These are phyloP conservation scores for Hofmannophila pseudospretella DNA, from an alignment of 2,888 invertebrate genomes.

Conservation along the genomic window DNA sequence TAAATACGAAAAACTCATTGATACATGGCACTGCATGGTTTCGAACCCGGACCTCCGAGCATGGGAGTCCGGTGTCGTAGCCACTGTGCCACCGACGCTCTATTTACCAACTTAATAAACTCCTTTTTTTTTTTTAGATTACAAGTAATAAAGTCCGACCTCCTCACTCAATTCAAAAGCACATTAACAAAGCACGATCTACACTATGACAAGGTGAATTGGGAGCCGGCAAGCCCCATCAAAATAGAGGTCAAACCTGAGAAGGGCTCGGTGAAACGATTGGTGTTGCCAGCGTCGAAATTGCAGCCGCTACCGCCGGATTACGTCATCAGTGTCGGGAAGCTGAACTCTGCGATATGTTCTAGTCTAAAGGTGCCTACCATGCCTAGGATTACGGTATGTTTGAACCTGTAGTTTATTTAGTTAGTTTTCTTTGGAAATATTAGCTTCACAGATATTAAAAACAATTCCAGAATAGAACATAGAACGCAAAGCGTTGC, in stretches of 20 bases:
- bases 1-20: too few species aligned
- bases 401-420: too few species aligned
- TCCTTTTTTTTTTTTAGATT: conserved; percentile 19
- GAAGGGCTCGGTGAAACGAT: conserved; percentile 22
- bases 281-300: conserved; percentile 62
- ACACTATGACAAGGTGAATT: conserved; percentile 25
- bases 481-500: too few species aligned
- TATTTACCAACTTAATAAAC: too few species aligned
- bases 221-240: background rate
- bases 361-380: too few species aligned
- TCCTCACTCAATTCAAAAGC: conserved; percentile 32
- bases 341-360: conserved; percentile 21
- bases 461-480: too few species aligned
- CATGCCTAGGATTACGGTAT: conserved; percentile 3
- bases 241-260: conserved; percentile 1
- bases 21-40: too few species aligned
- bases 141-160: conserved; percentile 33
- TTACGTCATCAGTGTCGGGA: conserved; percentile 42
- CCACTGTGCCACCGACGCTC: too few species aligned
- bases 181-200: conserved; percentile 26
- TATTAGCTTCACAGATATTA: too few species aligned
- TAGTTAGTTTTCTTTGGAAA: too few species aligned
- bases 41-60: too few species aligned
- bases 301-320: conserved; percentile 57
- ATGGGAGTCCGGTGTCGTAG: too few species aligned